Evolutionary conservation across 2,113 vertebrate genomes (phyloP).

Genomic region (Noturus placidus): DNA sequence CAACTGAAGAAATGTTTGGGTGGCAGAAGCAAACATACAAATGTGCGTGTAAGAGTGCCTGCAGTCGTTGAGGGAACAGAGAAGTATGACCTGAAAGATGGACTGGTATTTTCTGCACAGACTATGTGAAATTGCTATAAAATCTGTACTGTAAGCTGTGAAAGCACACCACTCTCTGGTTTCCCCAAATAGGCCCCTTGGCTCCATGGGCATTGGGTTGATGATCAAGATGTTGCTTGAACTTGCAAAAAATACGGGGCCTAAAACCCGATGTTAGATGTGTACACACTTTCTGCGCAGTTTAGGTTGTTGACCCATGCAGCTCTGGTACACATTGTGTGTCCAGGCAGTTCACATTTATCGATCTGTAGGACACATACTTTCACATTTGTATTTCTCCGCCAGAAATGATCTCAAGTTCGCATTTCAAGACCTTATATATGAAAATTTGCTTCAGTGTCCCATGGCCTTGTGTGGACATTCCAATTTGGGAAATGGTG

Average conservation of each 20-base stretch:
- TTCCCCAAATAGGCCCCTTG: conserved; percentile 2
- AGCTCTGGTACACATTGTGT: not conserved
- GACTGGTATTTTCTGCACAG: conserved; percentile 49
- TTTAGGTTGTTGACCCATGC: not conserved
- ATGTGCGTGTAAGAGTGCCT: not conserved
- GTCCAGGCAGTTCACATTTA: not conserved
- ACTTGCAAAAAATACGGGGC: not conserved
- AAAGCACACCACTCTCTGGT: not conserved
- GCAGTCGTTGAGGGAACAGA: not conserved
- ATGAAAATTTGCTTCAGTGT: not conserved
- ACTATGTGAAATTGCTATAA: not conserved
- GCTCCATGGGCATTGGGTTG: not conserved
- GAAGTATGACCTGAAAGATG: not conserved
- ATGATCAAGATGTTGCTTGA: not conserved
- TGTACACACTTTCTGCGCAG: not conserved
- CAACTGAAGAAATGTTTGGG: conserved; percentile 51
- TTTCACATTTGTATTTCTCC: not conserved
- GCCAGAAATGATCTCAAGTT: not conserved
- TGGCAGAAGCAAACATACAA: conserved; percentile 37
- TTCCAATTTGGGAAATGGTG: not conserved
- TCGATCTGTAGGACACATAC: not conserved
- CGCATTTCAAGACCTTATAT: not conserved
- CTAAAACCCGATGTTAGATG: not conserved
- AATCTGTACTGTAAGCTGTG: not conserved
- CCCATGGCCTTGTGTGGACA: not conserved